Conservation (phyloP, 2,888 invertebrate genomes). For the Hydrotaea cyrtoneurina region DNA sequence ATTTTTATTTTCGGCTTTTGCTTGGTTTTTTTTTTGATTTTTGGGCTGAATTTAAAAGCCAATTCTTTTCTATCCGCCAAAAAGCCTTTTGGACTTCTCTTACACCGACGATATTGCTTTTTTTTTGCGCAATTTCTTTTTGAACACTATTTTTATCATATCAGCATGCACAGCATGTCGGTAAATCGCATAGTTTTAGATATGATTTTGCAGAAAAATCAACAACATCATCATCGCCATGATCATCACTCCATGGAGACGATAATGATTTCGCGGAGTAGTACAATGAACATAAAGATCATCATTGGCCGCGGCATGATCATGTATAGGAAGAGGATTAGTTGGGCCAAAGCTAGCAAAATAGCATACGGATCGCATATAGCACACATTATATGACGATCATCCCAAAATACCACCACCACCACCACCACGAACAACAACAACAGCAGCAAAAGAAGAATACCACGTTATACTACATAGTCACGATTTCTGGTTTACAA, state of each 20-base stretch:
- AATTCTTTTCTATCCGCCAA: not conserved
- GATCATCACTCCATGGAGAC: conserved; percentile 32
- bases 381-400: conserved; percentile 64
- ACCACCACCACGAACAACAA: conserved; percentile 39
- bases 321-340: not conserved
- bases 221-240: conserved; percentile 48
- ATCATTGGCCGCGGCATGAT: not conserved
- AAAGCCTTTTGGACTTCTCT: conserved; percentile 18
- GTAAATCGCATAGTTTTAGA: conserved; percentile 65
- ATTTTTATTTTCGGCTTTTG: no score
- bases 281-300: not conserved
- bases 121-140: conserved; percentile 47
- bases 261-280: conserved; percentile 30
- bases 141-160: conserved; percentile 63
- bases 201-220: conserved; percentile 63
- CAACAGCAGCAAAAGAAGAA: conserved; percentile 51
- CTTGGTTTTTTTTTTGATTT: no score
- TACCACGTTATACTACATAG: conserved; percentile 67
- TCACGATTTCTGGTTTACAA: conserved; percentile 67
- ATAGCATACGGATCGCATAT: conserved; percentile 52
- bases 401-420: conserved; percentile 20
- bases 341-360: not conserved
- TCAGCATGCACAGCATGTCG: conserved; percentile 68
- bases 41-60: no score
- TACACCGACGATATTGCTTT: conserved; percentile 5